Evolutionary conservation across 2,888 invertebrate species (phyloP).

Genomic region (Orthosia gothica): DNA sequence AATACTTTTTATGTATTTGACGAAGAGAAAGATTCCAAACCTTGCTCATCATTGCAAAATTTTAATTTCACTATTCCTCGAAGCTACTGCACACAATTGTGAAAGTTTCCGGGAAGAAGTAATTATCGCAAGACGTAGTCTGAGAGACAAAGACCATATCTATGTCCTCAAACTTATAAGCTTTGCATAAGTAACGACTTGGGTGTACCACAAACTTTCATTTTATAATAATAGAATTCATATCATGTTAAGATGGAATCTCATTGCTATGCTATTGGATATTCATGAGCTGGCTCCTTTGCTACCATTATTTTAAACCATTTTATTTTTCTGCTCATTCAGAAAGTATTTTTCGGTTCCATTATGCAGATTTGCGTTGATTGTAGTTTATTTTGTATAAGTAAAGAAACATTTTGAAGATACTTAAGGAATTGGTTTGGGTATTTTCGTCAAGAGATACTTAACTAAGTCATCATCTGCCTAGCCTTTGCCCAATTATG

Average conservation of each 20-base stretch:
- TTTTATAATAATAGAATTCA: constrained; percentile 57
- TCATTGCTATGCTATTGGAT: constrained; percentile 44
- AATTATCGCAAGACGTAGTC: constrained; percentile 48
- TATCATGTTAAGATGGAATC: constrained; percentile 38
- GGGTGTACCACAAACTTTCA: constrained; percentile 48
- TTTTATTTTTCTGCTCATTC: constrained; percentile 30
- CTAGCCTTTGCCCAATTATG: too few species aligned
- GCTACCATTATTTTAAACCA: constrained; percentile 13
- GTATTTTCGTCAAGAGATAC: not conserved
- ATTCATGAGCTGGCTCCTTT: constrained; percentile 47
- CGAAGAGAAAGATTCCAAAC: not conserved
- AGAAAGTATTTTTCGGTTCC: constrained; percentile 37
- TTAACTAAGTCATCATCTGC: not conserved
- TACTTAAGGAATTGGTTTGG: not conserved
- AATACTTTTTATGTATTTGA: too few species aligned
- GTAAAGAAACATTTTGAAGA: not conserved
- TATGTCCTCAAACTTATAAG: constrained; percentile 51
- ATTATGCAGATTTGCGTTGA: constrained; percentile 38
- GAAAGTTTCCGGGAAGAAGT: constrained; percentile 43
- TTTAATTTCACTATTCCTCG: constrained; percentile 6
- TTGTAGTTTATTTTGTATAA: constrained; percentile 33
- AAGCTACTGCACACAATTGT: constrained; percentile 5
- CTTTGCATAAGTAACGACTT: constrained; percentile 57
- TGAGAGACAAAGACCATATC: constrained; percentile 47
- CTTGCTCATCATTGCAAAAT: not conserved